These are phyloP conservation scores for Rhinopithecus roxellana DNA, from an alignment of 2,113 vertebrate genomes.

Conservation along the genomic window DNA sequence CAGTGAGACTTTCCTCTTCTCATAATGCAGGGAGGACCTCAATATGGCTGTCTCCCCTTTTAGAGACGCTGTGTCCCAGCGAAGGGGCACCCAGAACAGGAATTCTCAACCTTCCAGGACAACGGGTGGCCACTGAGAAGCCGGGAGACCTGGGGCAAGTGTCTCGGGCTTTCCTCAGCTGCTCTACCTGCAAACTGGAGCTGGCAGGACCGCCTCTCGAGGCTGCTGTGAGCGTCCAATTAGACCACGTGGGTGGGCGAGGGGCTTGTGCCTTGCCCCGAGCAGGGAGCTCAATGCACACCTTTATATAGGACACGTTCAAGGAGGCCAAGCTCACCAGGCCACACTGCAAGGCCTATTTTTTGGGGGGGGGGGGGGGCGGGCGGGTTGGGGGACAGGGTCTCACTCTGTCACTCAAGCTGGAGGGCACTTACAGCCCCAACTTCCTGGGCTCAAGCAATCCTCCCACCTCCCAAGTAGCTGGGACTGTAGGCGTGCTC, in stretches of 20 bases:
- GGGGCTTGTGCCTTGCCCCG: too few species aligned
- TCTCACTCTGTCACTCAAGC: too few species aligned
- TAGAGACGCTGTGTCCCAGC: background rate
- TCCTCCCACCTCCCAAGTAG: too few species aligned
- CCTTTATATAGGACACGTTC: background rate
- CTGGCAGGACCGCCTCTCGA: accelerated
- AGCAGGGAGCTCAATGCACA: too few species aligned
- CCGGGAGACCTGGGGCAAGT: background rate
- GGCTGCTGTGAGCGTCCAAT: background rate
- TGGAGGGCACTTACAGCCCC: too few species aligned
- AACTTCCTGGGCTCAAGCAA: too few species aligned
- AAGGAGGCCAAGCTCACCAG: background rate
- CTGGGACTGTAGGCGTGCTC: too few species aligned
- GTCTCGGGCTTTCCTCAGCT: background rate
- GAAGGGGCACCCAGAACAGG: background rate
- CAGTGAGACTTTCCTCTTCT: background rate
- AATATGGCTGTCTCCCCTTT: background rate
- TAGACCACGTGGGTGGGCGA: background rate
- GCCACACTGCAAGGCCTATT: background rate
- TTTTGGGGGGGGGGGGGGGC: too few species aligned
- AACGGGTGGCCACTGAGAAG: background rate
- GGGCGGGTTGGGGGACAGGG: too few species aligned
- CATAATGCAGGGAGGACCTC: background rate
- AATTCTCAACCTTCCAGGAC: background rate
- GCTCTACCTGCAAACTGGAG: too few species aligned